These are phyloP conservation scores for Anabas testudineus DNA, from an alignment of 2,797 vertebrate species.

Conservation along the genomic window DNA sequence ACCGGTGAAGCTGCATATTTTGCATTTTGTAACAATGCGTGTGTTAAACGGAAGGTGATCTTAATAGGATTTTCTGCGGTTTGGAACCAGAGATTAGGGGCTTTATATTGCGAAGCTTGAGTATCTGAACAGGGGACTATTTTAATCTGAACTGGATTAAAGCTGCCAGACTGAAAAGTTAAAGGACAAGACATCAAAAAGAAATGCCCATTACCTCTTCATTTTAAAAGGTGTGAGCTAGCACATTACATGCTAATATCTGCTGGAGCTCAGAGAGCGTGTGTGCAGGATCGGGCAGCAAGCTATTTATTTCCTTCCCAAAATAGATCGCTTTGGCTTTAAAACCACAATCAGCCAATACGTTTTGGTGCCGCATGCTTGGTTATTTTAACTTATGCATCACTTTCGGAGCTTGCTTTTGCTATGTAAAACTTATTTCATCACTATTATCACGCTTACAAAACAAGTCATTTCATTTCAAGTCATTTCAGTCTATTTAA, in stretches of 20 bases:
- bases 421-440: not conserved
- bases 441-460: not conserved
- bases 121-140: slow-evolving; percentile 79
- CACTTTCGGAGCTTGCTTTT: not conserved
- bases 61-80: slow-evolving; percentile 89
- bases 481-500: slow-evolving; percentile 34
- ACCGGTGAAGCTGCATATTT: slow-evolving; percentile 83
- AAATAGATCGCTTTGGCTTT: not conserved
- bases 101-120: slow-evolving; percentile 80
- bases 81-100: slow-evolving; percentile 87
- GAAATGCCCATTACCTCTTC: slow-evolving; percentile 65
- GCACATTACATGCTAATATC: slow-evolving; percentile 65
- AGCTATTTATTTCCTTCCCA: not conserved
- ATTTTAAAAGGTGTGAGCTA: slow-evolving; percentile 70
- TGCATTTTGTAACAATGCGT: slow-evolving; percentile 86
- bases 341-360: not conserved
- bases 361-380: not conserved
- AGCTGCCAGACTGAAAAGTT: slow-evolving; percentile 68
- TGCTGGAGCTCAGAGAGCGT: slow-evolving; percentile 32
- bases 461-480: slow-evolving; percentile 29
- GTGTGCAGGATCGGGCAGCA: slow-evolving; percentile 5
- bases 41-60: slow-evolving; percentile 88
- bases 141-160: slow-evolving; percentile 86
- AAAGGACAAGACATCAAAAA: slow-evolving; percentile 78
- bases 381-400: not conserved